Percentiles rank a stretch among this genome's conserved stretches.
Conservation (phyloP, 2,888 invertebrate species). For the Cantharis lateralis region DNA sequence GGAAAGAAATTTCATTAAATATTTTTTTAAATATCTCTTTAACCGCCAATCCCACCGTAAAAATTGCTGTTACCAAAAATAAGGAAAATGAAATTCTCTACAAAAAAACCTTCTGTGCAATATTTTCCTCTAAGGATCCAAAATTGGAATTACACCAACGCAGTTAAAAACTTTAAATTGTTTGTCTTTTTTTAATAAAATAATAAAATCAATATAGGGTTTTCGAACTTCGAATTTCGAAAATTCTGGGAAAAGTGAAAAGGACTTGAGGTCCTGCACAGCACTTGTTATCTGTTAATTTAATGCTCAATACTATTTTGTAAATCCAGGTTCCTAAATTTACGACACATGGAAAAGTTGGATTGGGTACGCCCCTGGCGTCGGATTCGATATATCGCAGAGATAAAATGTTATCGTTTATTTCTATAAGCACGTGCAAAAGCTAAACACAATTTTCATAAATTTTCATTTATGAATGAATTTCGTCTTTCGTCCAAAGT, state of each 20-base stretch:
- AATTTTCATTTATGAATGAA: constrained; percentile 7
- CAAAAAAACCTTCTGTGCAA: not conserved
- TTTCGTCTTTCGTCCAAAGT: not conserved
- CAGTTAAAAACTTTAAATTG: not conserved
- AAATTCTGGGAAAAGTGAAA: too few species aligned
- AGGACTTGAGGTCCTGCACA: too few species aligned
- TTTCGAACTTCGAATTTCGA: too few species aligned
- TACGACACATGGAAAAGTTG: not conserved
- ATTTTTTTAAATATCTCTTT: not conserved
- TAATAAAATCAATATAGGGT: not conserved
- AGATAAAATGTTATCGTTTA: not conserved
- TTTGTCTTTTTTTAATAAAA: not conserved
- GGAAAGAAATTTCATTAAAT: not conserved
- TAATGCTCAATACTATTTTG: too few species aligned
- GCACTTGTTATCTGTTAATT: too few species aligned
- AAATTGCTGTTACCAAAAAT: not conserved
- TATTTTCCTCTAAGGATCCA: not conserved
- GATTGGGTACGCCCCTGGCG: not conserved
- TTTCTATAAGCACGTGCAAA: not conserved
- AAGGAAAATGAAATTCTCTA: not conserved
- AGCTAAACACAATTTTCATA: not conserved
- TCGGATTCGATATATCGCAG: not conserved
- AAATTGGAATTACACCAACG: not conserved
- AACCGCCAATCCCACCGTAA: not conserved
- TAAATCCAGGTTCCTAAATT: not conserved